Evolutionary conservation across 2,113 vertebrate species (phyloP).

Genomic region (Rallus limicola): DNA sequence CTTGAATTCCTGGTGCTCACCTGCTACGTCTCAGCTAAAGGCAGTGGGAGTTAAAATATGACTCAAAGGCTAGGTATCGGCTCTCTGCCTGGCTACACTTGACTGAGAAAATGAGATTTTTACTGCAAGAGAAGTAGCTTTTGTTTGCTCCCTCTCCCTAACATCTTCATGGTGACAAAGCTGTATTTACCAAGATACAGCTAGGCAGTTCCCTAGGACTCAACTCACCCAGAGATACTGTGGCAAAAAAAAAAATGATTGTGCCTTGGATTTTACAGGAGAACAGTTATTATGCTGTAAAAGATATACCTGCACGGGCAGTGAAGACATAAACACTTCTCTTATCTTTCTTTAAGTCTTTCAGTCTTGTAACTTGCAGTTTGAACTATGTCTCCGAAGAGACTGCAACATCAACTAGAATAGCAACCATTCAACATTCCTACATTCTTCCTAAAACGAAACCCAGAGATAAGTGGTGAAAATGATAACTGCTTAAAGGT

Average conservation of each 20-base stretch:
- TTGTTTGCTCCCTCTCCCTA: neutral
- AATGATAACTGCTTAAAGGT: neutral
- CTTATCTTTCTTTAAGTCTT: neutral
- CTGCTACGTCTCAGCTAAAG: neutral
- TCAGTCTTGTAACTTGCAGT: neutral
- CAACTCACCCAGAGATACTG: neutral
- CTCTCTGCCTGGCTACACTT: neutral
- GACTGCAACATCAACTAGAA: neutral
- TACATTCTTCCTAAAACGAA: neutral
- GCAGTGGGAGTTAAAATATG: neutral
- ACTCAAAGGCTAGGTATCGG: neutral
- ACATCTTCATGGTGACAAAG: neutral
- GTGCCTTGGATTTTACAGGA: neutral
- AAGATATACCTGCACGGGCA: neutral
- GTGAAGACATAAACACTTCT: neutral
- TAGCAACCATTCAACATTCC: neutral
- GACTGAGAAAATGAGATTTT: neutral
- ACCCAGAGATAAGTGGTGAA: neutral
- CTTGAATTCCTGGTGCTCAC: neutral
- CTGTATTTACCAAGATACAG: neutral
- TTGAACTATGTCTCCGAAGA: neutral
- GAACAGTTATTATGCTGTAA: neutral
- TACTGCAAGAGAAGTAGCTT: neutral
- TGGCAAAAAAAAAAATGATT: neutral
- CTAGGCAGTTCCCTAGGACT: neutral